Percentiles rank a stretch among this genome's conserved stretches.
Conservation (phyloP, 2,888 invertebrate species). For the Synergus japonicus region DNA sequence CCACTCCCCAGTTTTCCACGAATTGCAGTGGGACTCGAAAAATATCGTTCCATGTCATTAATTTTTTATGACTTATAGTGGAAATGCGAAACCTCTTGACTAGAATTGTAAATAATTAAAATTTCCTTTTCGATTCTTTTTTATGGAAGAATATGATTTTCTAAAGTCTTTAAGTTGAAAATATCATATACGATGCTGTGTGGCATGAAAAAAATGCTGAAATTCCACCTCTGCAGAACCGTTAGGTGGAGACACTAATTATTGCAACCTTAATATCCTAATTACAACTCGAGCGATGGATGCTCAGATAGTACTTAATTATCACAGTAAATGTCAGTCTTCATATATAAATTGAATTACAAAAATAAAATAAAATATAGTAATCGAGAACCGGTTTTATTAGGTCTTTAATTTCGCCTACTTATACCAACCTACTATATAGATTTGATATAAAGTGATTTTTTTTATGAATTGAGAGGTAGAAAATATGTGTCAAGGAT, state of each 20-base stretch:
- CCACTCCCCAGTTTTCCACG: slow-evolving; percentile 19
- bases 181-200: neutral
- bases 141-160: too few species aligned
- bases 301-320: neutral
- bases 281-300: neutral
- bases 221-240: slow-evolving; percentile 5
- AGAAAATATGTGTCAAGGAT: slow-evolving; percentile 35
- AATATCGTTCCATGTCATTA: slow-evolving; percentile 1
- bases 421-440: neutral
- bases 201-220: neutral
- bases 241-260: slow-evolving; percentile 31
- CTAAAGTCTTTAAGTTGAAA: too few species aligned
- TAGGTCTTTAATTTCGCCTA: neutral
- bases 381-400: neutral
- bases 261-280: slow-evolving; percentile 1
- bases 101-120: neutral
- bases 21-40: neutral
- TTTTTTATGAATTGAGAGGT: neutral
- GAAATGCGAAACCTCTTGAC: neutral
- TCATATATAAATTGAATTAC: neutral
- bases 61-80: neutral
- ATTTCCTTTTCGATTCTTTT: neutral
- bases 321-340: neutral
- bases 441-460: neutral
- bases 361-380: too few species aligned